phyloP scores from a whole-genome alignment of 2,888 invertebrate species.

The Ariolimax columbianus region DNA sequence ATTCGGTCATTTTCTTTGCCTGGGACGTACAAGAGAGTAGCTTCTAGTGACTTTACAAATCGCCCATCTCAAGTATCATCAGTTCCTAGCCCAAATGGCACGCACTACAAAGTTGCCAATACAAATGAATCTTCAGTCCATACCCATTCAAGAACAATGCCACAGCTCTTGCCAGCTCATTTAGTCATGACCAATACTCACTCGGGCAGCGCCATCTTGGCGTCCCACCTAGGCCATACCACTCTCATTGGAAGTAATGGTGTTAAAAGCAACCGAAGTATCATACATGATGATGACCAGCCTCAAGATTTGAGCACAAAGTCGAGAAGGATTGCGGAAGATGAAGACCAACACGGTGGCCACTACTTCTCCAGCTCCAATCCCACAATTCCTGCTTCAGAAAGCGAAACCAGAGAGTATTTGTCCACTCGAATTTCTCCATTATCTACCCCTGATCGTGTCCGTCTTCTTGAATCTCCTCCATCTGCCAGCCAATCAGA shows the following conservation, averaged over 20 bases:
- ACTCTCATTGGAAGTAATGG: neutral
- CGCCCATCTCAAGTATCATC: neutral
- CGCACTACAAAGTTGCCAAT: neutral
- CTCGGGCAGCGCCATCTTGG: neutral
- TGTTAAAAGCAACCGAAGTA: neutral
- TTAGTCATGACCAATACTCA: neutral
- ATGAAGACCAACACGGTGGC: neutral
- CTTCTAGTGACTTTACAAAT: neutral
- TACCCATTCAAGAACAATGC: neutral
- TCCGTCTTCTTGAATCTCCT: neutral
- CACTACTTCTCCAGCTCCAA: neutral
- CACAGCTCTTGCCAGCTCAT: constrained; percentile 30
- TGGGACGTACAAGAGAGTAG: neutral
- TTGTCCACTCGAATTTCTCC: neutral
- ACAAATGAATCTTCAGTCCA: neutral
- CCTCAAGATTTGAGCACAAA: constrained; percentile 42
- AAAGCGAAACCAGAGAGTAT: neutral
- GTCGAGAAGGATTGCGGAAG: neutral
- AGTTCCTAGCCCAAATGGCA: too few species aligned
- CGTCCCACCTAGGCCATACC: constrained; percentile 2
- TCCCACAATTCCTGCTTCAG: neutral
- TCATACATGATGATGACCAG: constrained; percentile 6
- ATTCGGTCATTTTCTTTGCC: neutral
- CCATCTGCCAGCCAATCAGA: neutral
- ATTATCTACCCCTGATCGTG: neutral